These are phyloP conservation scores for Empidonax traillii DNA, from an alignment of 2,113 vertebrate genomes.

Conservation along the genomic window DNA sequence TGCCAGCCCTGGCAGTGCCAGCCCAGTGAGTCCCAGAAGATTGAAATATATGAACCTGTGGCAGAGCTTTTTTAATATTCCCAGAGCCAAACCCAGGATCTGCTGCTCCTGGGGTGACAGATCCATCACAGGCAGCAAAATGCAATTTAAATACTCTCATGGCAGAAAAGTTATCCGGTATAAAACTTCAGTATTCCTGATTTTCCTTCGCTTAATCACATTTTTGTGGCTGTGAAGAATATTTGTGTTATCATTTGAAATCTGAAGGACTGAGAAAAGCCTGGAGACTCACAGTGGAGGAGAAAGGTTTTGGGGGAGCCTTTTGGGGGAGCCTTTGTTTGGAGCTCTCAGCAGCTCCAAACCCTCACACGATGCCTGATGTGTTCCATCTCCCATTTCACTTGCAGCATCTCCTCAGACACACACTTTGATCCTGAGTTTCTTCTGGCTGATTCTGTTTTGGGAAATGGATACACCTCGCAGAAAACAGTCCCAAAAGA, in stretches of 20 bases:
- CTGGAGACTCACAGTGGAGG: background rate
- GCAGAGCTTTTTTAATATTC: conserved; percentile 18
- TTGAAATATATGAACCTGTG: conserved; percentile 55
- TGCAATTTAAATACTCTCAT: conserved; percentile 1
- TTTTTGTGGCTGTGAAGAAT: background rate
- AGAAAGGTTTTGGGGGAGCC: no score
- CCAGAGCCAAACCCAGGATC: background rate
- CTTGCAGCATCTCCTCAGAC: background rate
- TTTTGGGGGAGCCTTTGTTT: background rate
- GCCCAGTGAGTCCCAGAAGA: conserved; percentile 12
- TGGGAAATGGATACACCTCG: background rate
- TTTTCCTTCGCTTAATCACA: background rate
- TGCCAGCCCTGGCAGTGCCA: background rate
- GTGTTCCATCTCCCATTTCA: background rate
- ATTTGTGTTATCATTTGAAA: background rate
- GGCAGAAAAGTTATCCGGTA: background rate
- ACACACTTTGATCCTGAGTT: background rate
- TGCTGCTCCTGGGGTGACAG: background rate
- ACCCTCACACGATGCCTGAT: background rate
- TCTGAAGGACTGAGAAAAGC: background rate
- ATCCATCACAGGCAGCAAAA: conserved; percentile 10
- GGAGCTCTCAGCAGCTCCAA: background rate
- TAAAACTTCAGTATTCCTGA: background rate
- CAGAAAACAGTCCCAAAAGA: background rate
- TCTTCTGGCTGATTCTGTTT: background rate